These are phyloP conservation scores for Sympetrum striolatum DNA, from an alignment of 2,888 invertebrate species.

Conservation along the genomic window DNA sequence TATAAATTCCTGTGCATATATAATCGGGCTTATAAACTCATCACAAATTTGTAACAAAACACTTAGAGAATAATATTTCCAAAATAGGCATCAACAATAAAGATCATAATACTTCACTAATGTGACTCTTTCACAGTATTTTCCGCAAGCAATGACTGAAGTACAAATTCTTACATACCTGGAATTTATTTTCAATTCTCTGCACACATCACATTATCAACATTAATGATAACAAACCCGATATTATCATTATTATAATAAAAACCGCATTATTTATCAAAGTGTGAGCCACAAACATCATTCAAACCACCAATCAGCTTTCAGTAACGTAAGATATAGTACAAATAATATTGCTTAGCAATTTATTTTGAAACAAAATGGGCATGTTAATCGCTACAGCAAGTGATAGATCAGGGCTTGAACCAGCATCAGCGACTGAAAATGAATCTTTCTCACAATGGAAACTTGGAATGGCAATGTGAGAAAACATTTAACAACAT, in stretches of 20 bases:
- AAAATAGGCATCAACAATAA: slow-evolving; percentile 23
- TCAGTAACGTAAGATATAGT: background rate
- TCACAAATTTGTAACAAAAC: slow-evolving; percentile 3
- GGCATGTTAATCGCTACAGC: background rate
- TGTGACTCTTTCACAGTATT: background rate
- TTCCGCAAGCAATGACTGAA: background rate
- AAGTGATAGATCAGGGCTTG: background rate
- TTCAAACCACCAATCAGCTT: background rate
- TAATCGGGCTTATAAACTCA: background rate
- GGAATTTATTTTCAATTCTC: background rate
- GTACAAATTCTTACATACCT: background rate
- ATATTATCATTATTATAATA: background rate
- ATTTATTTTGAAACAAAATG: background rate
- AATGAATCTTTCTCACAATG: background rate
- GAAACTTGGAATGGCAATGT: background rate
- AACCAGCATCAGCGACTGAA: background rate
- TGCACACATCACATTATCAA: background rate
- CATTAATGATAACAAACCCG: background rate
- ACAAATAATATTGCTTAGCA: background rate
- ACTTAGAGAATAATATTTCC: background rate
- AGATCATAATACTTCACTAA: background rate
- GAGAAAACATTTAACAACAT: background rate
- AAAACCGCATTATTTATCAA: background rate
- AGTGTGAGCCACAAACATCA: background rate
- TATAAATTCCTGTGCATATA: background rate